Evolutionary conservation across 2,797 vertebrate species (phyloP).

Genomic region (Chelidonichthys spinosus): DNA sequence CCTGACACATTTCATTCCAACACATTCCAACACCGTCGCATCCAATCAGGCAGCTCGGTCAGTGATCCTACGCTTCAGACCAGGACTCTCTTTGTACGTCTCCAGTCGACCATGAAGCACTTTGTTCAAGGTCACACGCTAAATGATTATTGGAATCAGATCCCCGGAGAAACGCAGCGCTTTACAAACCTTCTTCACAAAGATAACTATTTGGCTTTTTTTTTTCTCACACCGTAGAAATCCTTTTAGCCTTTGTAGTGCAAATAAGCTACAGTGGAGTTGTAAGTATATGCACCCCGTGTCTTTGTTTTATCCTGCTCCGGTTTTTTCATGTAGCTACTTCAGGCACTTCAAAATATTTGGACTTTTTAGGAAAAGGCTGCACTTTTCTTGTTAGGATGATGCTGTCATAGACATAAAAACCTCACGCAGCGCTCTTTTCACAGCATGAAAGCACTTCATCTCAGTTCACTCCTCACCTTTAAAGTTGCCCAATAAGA

Average conservation of each 20-base stretch:
- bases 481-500: neutral
- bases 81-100: too few species aligned
- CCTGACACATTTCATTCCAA: too few species aligned
- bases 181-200: neutral
- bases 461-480: conserved; percentile 4
- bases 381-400: conserved; percentile 25
- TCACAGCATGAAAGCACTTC: conserved; percentile 30
- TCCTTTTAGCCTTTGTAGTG: conserved; percentile 21
- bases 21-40: too few species aligned
- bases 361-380: conserved; percentile 30
- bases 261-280: neutral
- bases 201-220: neutral
- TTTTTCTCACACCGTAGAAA: neutral
- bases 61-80: too few species aligned
- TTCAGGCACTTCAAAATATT: conserved; percentile 34
- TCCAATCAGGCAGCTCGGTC: too few species aligned
- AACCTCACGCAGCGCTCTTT: conserved; percentile 23
- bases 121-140: too few species aligned
- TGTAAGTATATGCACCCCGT: neutral
- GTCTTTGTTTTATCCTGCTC: neutral
- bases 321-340: conserved; percentile 1
- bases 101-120: too few species aligned
- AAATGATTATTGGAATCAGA: too few species aligned
- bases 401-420: conserved; percentile 38
- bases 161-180: neutral